A percentile compares a stretch with the other conserved stretches of the same genome.
Evolutionary conservation across 2,888 invertebrate genomes (phyloP).

Genomic region (Atrina japonica): DNA sequence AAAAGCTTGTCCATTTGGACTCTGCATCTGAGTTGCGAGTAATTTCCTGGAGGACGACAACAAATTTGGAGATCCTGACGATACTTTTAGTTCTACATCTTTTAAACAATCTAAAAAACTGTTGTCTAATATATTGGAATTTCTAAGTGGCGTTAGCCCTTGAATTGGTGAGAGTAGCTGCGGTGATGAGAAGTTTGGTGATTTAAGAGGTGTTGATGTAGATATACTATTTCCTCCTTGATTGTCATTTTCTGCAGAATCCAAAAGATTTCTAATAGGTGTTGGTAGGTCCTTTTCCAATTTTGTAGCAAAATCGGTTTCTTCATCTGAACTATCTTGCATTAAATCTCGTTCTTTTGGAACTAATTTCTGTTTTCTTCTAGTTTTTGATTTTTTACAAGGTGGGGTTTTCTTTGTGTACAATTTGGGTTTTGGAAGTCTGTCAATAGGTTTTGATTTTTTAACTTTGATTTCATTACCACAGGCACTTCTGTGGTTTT

Average conservation of each 20-base stretch:
- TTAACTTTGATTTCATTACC: no score
- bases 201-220: conserved; percentile 65
- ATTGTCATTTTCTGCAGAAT: conserved; percentile 39
- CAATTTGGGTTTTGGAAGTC: conserved; percentile 64
- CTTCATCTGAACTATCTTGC: conserved; percentile 63
- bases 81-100: conserved; percentile 46
- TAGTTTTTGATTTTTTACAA: conserved; percentile 29
- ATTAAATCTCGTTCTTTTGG: conserved; percentile 55
- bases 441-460: conserved; percentile 46
- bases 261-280: conserved; percentile 43
- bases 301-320: conserved; percentile 52
- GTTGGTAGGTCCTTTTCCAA: conserved; percentile 58
- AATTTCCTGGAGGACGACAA: conserved; percentile 19
- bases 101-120: conserved; percentile 62
- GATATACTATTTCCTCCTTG: conserved; percentile 43
- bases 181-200: conserved; percentile 23
- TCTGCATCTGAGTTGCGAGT: conserved; percentile 19
- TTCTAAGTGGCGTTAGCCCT: conserved; percentile 58
- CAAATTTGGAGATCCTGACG: conserved; percentile 48
- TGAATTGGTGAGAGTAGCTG: conserved; percentile 61
- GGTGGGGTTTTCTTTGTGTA: conserved; percentile 50
- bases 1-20: conserved; percentile 24
- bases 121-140: conserved; percentile 54
- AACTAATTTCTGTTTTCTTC: conserved; percentile 54
- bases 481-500: conserved; percentile 41